Base-by-base conservation (phyloP, 1,140 invertebrate species). In the Drosophila nikananu region DNA sequence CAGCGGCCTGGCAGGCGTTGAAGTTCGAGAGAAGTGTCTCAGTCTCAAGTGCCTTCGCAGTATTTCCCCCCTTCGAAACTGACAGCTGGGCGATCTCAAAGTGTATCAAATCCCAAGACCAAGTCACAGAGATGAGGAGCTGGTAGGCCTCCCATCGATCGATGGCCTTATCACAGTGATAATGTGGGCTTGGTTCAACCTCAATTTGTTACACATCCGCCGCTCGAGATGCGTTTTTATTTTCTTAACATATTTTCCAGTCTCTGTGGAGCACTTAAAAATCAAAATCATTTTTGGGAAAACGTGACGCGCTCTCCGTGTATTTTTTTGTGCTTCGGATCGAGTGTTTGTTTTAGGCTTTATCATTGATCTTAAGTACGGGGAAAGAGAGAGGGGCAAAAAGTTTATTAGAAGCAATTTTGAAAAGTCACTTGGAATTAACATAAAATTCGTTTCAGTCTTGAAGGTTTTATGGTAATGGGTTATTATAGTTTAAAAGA, bases 1-100 rank as follows among this genome's bases (percentile, higher is more conserved):
- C 86, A 89, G 86, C 86, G 72, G 63, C 41, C 63, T 89, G 86
- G 86, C 86, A 90, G 86, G 86, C 86, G 86, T 90, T 90, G 86
- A 90, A 80, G 81, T 90, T 90, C 86, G 77, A 90, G 86, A 86
- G 86, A 90, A 90, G 84, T 90, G 86, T 90, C 86, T 90, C 86
- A 90, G 86, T 90, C 86, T 90, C 86, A 90, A 90, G 86, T 90
- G 86, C 86, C 83, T 90, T 90, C 81, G 86, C 71, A 89, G 84
- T 84, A 90, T 90, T 84, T 64, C 72, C 70, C 54, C 60, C 72
- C n/a, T n/a, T n/a, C 66, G 35, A 39, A 54, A 68, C 78, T 73
- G 84, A 83, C 86, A 86, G 72, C 84, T 81, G 84, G 71, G 66
- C 58, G 75, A 78, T 70, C 82, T 61, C 61, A 39, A 44, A 44